Conservation (phyloP, 2,888 invertebrate species). For the Phortica okadai region DNA sequence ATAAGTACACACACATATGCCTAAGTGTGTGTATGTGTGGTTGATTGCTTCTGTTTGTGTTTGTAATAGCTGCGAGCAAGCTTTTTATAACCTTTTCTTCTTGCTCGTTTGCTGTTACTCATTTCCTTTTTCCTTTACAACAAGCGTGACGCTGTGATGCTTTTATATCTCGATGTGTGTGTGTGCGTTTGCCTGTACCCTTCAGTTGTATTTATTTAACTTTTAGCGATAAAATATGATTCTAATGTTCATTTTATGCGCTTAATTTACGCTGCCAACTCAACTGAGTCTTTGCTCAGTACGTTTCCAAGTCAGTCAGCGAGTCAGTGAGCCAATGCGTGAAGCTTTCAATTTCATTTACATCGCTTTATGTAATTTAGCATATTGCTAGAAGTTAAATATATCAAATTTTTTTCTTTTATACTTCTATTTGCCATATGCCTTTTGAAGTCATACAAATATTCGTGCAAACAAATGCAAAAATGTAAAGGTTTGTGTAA, state of each 20-base stretch:
- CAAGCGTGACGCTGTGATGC: slow-evolving; percentile 6
- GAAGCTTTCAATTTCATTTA: slow-evolving; percentile 41
- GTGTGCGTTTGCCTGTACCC: slow-evolving; percentile 32
- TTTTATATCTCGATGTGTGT: neutral
- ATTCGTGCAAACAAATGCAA: too few relatives aligned
- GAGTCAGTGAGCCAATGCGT: too few relatives aligned
- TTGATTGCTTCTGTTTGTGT: slow-evolving; percentile 50
- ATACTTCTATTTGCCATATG: too few relatives aligned
- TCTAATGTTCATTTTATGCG: slow-evolving; percentile 71
- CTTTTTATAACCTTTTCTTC: slow-evolving; percentile 62
- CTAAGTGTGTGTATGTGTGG: slow-evolving; percentile 31
- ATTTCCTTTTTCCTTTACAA: neutral
- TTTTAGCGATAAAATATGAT: slow-evolving; percentile 64
- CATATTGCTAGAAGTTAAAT: slow-evolving; percentile 3
- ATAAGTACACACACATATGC: slow-evolving; percentile 50
- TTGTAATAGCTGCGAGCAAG: slow-evolving; percentile 66
- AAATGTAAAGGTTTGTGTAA: too few relatives aligned
- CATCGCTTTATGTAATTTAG: slow-evolving; percentile 22
- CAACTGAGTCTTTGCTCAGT: slow-evolving; percentile 29
- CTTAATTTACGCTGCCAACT: slow-evolving; percentile 63
- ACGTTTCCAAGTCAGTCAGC: too few relatives aligned
- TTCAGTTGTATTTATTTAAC: slow-evolving; percentile 40
- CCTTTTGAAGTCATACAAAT: too few relatives aligned
- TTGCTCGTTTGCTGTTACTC: slow-evolving; percentile 51
- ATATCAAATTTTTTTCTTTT: neutral